These are phyloP conservation scores for Grapholita molesta DNA, from an alignment of 1,140 invertebrate genomes.

Conservation along the genomic window DNA sequence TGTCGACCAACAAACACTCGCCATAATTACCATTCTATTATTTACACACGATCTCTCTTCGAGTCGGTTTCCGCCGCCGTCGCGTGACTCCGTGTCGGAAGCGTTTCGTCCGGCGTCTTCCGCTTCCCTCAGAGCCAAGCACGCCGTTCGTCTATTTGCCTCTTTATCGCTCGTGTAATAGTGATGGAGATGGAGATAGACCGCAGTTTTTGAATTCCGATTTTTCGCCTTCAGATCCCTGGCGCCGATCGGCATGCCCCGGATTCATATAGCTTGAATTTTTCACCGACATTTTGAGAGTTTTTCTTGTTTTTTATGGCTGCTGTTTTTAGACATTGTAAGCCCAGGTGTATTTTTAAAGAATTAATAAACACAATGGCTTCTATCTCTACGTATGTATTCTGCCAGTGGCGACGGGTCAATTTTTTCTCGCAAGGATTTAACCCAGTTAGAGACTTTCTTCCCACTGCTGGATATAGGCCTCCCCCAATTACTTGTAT, in stretches of 20 bases:
- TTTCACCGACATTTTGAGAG: neutral
- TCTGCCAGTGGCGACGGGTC: too few relatives aligned
- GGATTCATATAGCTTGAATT: neutral
- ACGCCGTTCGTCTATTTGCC: too few relatives aligned
- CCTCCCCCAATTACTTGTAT: too few relatives aligned
- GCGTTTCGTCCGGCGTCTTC: neutral
- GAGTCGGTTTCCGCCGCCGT: neutral
- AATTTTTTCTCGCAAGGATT: too few relatives aligned
- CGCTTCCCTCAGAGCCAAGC: too few relatives aligned
- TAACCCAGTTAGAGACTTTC: too few relatives aligned
- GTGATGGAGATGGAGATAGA: too few relatives aligned
- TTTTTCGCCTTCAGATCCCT: neutral
- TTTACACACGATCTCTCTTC: neutral
- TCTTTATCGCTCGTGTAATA: too few relatives aligned
- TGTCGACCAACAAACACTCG: neutral
- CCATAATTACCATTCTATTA: neutral
- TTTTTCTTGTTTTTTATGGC: neutral
- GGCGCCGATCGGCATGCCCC: neutral
- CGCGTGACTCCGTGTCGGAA: neutral
- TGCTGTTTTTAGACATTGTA: neutral
- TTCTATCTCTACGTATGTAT: too few relatives aligned
- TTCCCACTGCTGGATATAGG: too few relatives aligned
- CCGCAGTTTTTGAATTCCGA: too few relatives aligned
- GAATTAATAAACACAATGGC: too few relatives aligned
- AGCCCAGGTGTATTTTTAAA: neutral